Conservation (phyloP, 2,797 vertebrate species). For the Myotis pilosus region DNA sequence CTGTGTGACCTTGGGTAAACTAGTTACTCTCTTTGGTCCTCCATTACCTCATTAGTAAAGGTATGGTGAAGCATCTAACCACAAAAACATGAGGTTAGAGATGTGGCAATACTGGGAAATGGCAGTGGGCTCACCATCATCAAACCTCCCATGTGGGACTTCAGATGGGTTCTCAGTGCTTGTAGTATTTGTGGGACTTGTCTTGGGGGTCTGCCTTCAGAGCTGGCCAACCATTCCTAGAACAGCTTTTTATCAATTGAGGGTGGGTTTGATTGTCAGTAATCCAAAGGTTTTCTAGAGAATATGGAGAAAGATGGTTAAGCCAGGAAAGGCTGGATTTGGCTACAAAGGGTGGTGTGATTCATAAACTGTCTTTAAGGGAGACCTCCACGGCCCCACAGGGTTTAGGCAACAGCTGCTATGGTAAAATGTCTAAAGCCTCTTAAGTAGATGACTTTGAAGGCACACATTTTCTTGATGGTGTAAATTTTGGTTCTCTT, state of each 20-base stretch:
- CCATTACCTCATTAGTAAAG: neutral
- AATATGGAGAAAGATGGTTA: neutral
- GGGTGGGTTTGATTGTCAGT: neutral
- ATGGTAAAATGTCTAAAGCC: neutral
- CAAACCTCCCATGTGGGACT: neutral
- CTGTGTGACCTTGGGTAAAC: neutral
- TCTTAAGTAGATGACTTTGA: neutral
- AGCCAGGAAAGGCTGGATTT: neutral
- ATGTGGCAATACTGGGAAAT: neutral
- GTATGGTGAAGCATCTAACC: neutral
- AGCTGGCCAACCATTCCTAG: neutral
- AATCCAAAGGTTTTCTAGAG: neutral
- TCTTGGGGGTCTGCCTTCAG: neutral
- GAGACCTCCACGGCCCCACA: neutral
- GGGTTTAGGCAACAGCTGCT: neutral
- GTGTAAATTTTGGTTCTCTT: neutral
- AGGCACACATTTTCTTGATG: neutral
- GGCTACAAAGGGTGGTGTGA: neutral
- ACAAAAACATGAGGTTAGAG: neutral
- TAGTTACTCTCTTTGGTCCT: neutral
- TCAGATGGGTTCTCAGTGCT: neutral
- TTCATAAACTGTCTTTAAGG: neutral
- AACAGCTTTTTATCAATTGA: neutral
- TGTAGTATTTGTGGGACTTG: neutral
- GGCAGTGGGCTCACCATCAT: neutral